Evolutionary conservation across 2,113 vertebrate genomes (phyloP), one percentile per base, ranked within the genome.

Genomic region (Syrmaticus mikado): DNA sequence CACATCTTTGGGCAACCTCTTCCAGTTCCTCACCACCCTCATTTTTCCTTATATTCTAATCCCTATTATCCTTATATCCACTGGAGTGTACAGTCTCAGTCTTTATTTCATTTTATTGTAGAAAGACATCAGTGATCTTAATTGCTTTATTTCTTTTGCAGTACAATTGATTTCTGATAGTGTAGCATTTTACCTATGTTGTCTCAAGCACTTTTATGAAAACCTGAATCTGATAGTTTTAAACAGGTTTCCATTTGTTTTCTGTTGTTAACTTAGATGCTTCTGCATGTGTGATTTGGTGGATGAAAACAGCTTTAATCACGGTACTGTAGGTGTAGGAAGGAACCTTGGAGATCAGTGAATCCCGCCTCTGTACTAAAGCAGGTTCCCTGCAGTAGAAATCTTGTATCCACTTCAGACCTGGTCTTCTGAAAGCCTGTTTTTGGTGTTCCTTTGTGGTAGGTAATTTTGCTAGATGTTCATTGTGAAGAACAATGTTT

Each of bases 391-490:
- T 55, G 16, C 53, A 11, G 16, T 55, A 18, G 53, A 28, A 30
- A 4, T 61, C 11, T 8, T 52, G 27, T 28, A 34, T 34, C 25
- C 2, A 4, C 13, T 82, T 76, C 15, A 60, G 34, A 68, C 5
- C 8, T 61, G 58, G 3, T 32, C 19, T 73, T 55, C 41, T 67
- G 38, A 68, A 81, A 73, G 20, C 43, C 13, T 65, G 0, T 75
- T 80, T 57, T 11, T 61, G 6, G 9, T 83, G 16, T 85, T 74
- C 3, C 30, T 85, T 45, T 53, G 14, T 72, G 41, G 8, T 50
- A n/a, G 0, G 0, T 45, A 36, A 18, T 52, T 87, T 74, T 30
- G 24, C 1, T 1, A 70, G 4, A 13, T 46, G 11, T 57, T 76
- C 15, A 7, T 75, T 16, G 76, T 13, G 7, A 6, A 57, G 36